A percentile compares a stretch with the other conserved stretches of the same genome.
These are phyloP conservation scores for Osmerus eperlanus DNA, from an alignment of 2,113 vertebrate genomes.

Conservation along the genomic window DNA sequence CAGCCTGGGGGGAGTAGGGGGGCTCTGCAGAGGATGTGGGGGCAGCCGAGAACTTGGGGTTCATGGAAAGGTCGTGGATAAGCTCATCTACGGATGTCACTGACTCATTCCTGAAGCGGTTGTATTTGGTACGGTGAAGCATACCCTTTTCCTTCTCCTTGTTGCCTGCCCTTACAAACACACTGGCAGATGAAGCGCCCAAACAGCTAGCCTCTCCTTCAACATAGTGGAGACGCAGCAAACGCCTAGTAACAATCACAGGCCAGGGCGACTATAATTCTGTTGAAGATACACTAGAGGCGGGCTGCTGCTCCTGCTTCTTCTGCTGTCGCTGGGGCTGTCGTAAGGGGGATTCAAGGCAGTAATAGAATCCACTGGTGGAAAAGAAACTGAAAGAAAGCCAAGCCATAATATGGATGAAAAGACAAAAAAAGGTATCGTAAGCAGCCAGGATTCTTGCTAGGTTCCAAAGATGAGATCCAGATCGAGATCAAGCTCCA, in stretches of 20 bases:
- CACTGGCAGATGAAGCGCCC: constrained; percentile 83
- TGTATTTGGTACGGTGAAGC: constrained; percentile 99
- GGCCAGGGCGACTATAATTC: constrained; percentile 60
- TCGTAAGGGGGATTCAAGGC: constrained; percentile 62
- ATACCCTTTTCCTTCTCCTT: constrained; percentile 90
- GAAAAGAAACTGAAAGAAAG: constrained; percentile 45
- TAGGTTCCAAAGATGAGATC: constrained; percentile 34
- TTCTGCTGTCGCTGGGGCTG: constrained; percentile 57
- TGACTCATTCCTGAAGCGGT: constrained; percentile 99
- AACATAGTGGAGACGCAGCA: constrained; percentile 78
- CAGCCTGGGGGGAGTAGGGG: constrained; percentile 78
- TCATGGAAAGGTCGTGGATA: constrained; percentile 94
- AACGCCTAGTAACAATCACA: constrained; percentile 71
- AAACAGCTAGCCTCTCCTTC: constrained; percentile 77
- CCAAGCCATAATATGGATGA: constrained; percentile 64
- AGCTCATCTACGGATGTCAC: constrained; percentile 98
- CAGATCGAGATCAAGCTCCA: constrained; percentile 59
- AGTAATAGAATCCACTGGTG: constrained; percentile 60
- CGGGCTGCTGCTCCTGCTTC: constrained; percentile 41
- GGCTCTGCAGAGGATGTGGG: constrained; percentile 79
- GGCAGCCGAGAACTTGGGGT: constrained; percentile 88
- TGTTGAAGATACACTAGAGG: constrained; percentile 52
- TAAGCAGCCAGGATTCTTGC: constrained; percentile 30
- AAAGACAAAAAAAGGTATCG: constrained; percentile 42
- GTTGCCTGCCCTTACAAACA: constrained; percentile 71